Evolutionary conservation across 2,888 invertebrate species (phyloP), one percentile per base, ranked within the genome.

Genomic region (Agrochola macilenta): DNA sequence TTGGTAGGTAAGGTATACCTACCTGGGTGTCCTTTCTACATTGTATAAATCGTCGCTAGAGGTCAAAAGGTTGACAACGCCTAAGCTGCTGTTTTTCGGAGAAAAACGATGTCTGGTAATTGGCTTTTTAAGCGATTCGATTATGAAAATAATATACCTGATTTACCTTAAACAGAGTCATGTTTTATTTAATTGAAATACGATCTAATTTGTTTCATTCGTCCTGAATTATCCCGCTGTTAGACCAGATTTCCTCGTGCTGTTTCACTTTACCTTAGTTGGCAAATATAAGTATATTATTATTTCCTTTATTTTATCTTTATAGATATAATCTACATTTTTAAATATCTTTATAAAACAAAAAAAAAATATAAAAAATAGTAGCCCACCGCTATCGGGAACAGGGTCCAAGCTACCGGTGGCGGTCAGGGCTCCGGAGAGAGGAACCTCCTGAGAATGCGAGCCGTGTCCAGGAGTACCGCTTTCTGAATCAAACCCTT

Each of bases 31-130:
- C 30, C 23, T 68, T 35, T 52, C 66, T 5, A 52, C 5, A 9
- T 49, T 49, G 0, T 52, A 68, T 68, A 52, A n/a, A 52, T 23
- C n/a, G 23, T 52, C n/a, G n/a, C 5, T 52, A n/a, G 17, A 30
- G 54, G 43, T 43, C 30, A 72, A 46, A 74, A 74, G 72, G 46
- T 57, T 73, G 30, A 43, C 7, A 43, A 30, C 39, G n/a, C n/a
- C 39, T 52, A 9, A 17, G 11, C n/a, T 60, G 12, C 35, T 60
- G 73, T 35, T n/a, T 74, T 74, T 52, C 35, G n/a, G 12, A 39
- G 68, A 74, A 69, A 69, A 52, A 39, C 23, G 9, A 39, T 52
- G 0, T 39, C 72, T 52, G 5, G 20, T 35, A 46, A 49, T 68
- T 68, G 35, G 17, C 1, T 52, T 30, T 35, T 35, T 35, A 17